Evolutionary conservation across 2,113 vertebrate species (phyloP).

Genomic region (Pygathrix nemaeus): DNA sequence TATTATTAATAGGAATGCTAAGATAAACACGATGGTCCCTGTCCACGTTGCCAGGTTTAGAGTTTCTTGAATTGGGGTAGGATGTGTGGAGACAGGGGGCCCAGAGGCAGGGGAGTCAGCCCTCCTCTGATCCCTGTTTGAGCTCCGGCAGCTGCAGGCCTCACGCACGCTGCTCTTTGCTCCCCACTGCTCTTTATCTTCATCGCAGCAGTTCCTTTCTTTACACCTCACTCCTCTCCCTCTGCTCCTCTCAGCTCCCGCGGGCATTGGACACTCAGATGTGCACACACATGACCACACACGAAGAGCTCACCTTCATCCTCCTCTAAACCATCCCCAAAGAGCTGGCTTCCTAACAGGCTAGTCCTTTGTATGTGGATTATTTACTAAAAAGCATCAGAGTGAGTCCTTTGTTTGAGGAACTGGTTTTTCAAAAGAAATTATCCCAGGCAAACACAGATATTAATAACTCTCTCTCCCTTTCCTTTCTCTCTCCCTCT

Average conservation of each 20-base stretch:
- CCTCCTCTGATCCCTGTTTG: accelerated
- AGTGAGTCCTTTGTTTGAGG: background rate
- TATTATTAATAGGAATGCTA: too few relatives aligned
- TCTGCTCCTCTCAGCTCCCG: background rate
- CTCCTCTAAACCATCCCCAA: background rate
- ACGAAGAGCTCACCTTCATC: background rate
- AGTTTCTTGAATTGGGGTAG: too few relatives aligned
- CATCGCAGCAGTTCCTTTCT: background rate
- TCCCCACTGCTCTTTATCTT: background rate
- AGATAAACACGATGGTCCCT: background rate
- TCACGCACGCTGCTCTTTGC: background rate
- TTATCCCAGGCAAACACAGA: background rate
- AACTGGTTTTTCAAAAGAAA: background rate
- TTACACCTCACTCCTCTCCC: background rate
- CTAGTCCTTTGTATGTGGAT: background rate
- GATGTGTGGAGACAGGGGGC: background rate
- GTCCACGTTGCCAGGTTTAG: background rate
- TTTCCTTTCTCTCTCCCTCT: background rate
- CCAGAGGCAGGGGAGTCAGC: accelerated
- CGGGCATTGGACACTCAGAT: background rate
- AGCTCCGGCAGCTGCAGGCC: background rate
- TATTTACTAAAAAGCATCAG: background rate
- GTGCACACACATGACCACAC: background rate
- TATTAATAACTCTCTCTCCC: background rate
- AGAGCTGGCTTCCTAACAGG: background rate